Conservation (phyloP, 1,140 invertebrate species). For the Lamellibrachia luymesi region DNA sequence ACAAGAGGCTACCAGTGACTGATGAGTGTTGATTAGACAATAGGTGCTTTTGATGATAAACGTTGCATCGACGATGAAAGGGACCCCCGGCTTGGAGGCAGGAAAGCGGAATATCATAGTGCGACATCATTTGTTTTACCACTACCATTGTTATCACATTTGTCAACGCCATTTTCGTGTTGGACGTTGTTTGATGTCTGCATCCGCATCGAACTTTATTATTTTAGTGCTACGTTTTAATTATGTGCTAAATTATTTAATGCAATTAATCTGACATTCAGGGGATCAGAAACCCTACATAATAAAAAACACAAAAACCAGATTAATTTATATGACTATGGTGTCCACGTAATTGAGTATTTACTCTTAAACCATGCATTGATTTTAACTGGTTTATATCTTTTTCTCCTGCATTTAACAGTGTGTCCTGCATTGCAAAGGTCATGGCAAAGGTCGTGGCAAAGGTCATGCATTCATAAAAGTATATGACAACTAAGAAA, state of each 20-base stretch:
- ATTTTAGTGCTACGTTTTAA: background rate
- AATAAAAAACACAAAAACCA: too few species aligned
- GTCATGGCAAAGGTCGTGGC: too few species aligned
- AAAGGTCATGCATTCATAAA: too few species aligned
- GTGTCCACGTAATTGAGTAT: too few species aligned
- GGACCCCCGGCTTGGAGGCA: background rate
- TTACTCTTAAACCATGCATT: too few species aligned
- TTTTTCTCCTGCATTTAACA: too few species aligned
- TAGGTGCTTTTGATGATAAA: background rate
- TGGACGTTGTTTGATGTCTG: background rate
- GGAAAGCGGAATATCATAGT: background rate
- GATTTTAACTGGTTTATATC: too few species aligned
- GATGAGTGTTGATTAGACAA: background rate
- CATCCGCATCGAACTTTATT: background rate
- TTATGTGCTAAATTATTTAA: background rate
- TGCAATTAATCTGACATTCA: background rate
- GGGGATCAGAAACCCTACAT: background rate
- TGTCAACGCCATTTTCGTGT: background rate
- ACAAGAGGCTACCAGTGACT: background rate
- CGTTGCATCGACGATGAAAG: background rate
- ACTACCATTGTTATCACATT: background rate
- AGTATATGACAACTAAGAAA: too few species aligned
- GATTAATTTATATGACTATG: too few species aligned
- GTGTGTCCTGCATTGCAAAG: too few species aligned
- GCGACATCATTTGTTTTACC: background rate